Conservation (phyloP, 1,140 invertebrate genomes). For the Aleiodes sp. region DNA sequence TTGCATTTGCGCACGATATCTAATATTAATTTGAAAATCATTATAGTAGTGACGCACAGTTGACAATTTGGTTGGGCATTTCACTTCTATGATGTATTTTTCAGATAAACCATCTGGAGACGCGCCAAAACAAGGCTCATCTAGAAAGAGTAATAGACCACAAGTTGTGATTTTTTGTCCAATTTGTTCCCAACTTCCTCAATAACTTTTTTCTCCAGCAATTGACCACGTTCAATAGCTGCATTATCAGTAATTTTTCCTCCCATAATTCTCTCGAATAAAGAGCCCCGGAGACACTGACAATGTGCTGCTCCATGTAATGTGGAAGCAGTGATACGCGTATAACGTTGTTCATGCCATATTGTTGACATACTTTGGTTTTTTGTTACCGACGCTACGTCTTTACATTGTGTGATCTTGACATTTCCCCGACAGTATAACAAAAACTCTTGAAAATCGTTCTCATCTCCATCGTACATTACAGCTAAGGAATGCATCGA, state of each 20-base stretch:
- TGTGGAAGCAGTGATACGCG: neutral
- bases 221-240: slow-evolving; percentile 47
- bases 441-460: too few species aligned
- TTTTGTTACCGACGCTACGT: too few species aligned
- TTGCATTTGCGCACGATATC: slow-evolving; percentile 63
- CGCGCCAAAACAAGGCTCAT: slow-evolving; percentile 48
- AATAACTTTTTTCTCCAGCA: slow-evolving; percentile 43
- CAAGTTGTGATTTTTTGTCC: slow-evolving; percentile 41
- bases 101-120: slow-evolving; percentile 61
- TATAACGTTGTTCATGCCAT: neutral
- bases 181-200: slow-evolving; percentile 31
- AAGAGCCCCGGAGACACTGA: slow-evolving; percentile 40
- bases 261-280: slow-evolving; percentile 45
- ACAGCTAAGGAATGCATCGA: too few species aligned
- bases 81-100: slow-evolving; percentile 62
- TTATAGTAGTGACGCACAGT: slow-evolving; percentile 58
- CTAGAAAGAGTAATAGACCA: slow-evolving; percentile 24
- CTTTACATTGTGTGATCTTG: too few species aligned
- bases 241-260: slow-evolving; percentile 46
- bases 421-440: too few species aligned
- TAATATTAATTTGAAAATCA: slow-evolving; percentile 50
- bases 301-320: neutral
- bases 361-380: too few species aligned
- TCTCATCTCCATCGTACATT: too few species aligned
- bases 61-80: slow-evolving; percentile 59